Percentiles rank a stretch among this genome's conserved stretches.
These are phyloP conservation scores for Lophius piscatorius DNA, from an alignment of 2,113 vertebrate species.

Conservation along the genomic window DNA sequence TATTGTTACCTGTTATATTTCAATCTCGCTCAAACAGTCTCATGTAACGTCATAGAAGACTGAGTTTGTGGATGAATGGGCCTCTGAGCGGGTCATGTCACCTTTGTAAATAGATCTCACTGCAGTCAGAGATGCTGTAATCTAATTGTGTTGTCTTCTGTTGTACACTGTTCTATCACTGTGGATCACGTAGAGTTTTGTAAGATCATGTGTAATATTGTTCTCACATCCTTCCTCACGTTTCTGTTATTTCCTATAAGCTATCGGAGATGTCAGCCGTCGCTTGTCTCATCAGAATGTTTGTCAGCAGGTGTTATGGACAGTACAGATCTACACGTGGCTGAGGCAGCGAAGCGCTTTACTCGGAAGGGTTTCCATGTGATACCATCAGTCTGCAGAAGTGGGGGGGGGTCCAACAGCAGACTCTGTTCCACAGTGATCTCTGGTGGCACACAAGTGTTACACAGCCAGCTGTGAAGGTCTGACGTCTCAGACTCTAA, in stretches of 20 bases:
- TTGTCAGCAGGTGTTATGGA: constrained; percentile 55
- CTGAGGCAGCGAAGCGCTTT: constrained; percentile 78
- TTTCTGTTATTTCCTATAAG: constrained; percentile 12
- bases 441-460: constrained; percentile 69
- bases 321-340: constrained; percentile 59
- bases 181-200: constrained; percentile 75
- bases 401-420: not conserved
- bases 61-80: constrained; percentile 65
- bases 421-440: constrained; percentile 47
- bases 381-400: constrained; percentile 24
- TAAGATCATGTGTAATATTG: constrained; percentile 79
- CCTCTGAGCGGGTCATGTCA: constrained; percentile 58
- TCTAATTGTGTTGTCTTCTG: constrained; percentile 71
- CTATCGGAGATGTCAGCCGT: constrained; percentile 43
- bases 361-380: constrained; percentile 47
- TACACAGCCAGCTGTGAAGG: constrained; percentile 53
- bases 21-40: constrained; percentile 72
- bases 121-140: constrained; percentile 72
- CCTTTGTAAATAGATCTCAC: constrained; percentile 74
- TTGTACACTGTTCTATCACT: constrained; percentile 79
- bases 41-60: constrained; percentile 59
- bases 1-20: constrained; percentile 76
- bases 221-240: constrained; percentile 54
- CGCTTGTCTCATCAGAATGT: constrained; percentile 53
- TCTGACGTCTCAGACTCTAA: constrained; percentile 29